phyloP scores from a whole-genome alignment of 2,797 vertebrate species.

The Schizopygopsis pylzovi region DNA sequence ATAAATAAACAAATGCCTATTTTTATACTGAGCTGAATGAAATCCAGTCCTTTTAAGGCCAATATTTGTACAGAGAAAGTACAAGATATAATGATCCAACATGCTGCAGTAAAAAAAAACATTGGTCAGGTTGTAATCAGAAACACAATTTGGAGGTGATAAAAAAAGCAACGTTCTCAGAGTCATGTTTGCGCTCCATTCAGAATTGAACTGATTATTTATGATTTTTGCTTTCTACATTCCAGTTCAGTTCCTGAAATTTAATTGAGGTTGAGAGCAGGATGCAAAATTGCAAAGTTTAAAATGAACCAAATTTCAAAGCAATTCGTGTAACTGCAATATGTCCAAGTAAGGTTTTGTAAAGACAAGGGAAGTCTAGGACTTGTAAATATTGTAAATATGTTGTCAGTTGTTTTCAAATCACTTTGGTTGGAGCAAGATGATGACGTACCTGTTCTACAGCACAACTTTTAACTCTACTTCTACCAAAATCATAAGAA shows the following conservation, averaged over 20 bases:
- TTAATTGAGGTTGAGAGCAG: background rate
- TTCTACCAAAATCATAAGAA: background rate
- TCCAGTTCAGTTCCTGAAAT: background rate
- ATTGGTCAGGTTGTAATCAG: conserved; percentile 28
- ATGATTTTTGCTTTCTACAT: background rate
- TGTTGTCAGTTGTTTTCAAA: background rate
- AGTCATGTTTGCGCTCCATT: background rate
- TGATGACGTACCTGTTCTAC: background rate
- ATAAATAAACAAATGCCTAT: conserved; percentile 1
- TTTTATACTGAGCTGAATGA: conserved; percentile 31
- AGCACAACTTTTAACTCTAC: background rate
- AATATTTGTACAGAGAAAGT: conserved; percentile 27
- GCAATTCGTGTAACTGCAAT: background rate
- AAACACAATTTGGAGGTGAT: conserved; percentile 17
- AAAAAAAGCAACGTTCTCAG: background rate
- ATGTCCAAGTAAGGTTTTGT: background rate
- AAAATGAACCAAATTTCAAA: background rate
- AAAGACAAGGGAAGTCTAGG: background rate
- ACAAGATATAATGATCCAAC: conserved; percentile 37
- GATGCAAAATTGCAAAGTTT: background rate
- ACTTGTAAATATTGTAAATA: background rate
- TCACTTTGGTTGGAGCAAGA: background rate
- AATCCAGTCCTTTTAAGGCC: conserved; percentile 37
- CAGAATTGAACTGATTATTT: background rate
- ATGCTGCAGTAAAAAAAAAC: conserved; percentile 32